Percentiles rank a stretch among this genome's conserved stretches.
phyloP scores from a whole-genome alignment of 2,797 vertebrate species.

The Ctenopoma multispine region DNA sequence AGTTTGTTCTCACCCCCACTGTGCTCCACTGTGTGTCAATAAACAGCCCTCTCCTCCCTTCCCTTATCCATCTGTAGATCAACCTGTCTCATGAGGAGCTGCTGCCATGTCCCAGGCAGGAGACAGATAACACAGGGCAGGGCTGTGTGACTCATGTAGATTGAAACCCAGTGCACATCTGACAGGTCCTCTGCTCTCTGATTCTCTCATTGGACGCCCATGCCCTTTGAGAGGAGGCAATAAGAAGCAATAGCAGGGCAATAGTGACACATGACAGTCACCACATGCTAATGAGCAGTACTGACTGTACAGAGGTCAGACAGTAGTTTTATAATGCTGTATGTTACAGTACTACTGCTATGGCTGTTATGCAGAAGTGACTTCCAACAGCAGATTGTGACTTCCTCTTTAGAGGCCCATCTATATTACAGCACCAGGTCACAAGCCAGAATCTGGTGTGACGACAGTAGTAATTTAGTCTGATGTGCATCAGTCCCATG shows the following conservation, averaged over 20 bases:
- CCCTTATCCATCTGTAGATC: slow-evolving; percentile 50
- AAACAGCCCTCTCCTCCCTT: slow-evolving; percentile 64
- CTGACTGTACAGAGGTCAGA: slow-evolving; percentile 33
- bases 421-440: slow-evolving; percentile 20
- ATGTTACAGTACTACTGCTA: slow-evolving; percentile 5
- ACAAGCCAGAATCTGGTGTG: slow-evolving; percentile 4
- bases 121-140: slow-evolving; percentile 47
- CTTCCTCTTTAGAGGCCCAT: slow-evolving; percentile 17
- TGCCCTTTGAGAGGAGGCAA: slow-evolving; percentile 37
- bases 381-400: slow-evolving; percentile 5
- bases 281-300: slow-evolving; percentile 3
- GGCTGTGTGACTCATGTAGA: slow-evolving; percentile 27
- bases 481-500: slow-evolving; percentile 23
- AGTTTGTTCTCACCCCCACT: slow-evolving; percentile 54
- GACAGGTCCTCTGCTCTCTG: slow-evolving; percentile 24
- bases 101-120: slow-evolving; percentile 50
- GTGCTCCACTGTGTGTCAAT: slow-evolving; percentile 54
- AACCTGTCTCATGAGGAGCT: slow-evolving; percentile 59
- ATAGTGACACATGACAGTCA: slow-evolving; percentile 12
- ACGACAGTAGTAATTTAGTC: slow-evolving; percentile 41
- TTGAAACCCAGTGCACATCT: slow-evolving; percentile 39
- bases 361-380: slow-evolving; percentile 17
- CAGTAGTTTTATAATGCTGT: background rate
- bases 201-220: slow-evolving; percentile 30
- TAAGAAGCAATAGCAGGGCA: slow-evolving; percentile 37